Conservation (phyloP, 2,888 invertebrate species). For the Nemotelus pantherinus region DNA sequence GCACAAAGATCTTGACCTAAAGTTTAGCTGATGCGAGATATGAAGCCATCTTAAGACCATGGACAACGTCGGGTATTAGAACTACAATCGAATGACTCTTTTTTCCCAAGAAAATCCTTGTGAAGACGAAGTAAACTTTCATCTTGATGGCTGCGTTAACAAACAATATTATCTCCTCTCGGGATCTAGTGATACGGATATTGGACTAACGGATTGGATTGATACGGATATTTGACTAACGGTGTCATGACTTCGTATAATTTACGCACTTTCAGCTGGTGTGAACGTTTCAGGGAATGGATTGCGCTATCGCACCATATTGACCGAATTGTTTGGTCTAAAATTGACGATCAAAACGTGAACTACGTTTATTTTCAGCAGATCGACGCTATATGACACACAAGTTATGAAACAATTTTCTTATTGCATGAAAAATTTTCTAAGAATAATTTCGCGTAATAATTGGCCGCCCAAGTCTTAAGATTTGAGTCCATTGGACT, state of each 20-base stretch:
- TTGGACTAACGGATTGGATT: background rate
- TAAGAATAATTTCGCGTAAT: no score
- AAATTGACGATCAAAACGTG: no score
- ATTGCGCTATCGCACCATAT: no score
- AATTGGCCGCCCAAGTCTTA: no score
- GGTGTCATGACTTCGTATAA: background rate
- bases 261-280: slow-evolving; percentile 4
- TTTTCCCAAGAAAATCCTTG: slow-evolving; percentile 17
- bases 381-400: slow-evolving; percentile 37
- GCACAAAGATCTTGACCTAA: slow-evolving; percentile 50
- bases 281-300: slow-evolving; percentile 7
- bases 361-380: no score
- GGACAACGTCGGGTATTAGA: slow-evolving; percentile 43
- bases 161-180: slow-evolving; percentile 12
- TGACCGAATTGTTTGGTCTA: no score
- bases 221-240: no score
- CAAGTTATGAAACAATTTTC: no score
- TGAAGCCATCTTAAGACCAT: slow-evolving; percentile 23
- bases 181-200: slow-evolving; percentile 7
- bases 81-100: background rate
- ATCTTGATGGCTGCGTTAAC: slow-evolving; percentile 14
- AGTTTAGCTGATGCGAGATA: slow-evolving; percentile 50
- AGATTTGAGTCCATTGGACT: no score
- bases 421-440: no score
- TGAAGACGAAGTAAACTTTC: slow-evolving; percentile 9